phyloP scores from a whole-genome alignment of 2,888 invertebrate species.

The Cephus pulcher region DNA sequence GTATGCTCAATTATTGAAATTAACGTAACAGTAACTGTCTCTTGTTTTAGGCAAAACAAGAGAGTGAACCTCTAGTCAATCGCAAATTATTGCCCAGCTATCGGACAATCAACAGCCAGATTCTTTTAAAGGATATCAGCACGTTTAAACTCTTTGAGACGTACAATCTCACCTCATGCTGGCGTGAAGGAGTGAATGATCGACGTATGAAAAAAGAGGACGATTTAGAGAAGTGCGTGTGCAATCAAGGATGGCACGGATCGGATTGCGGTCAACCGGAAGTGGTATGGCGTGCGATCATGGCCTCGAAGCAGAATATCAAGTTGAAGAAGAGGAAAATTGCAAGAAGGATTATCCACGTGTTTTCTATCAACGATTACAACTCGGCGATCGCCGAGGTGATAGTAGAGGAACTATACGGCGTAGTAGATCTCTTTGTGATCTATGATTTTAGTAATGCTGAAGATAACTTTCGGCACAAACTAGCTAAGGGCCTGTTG shows the following conservation, averaged over 20 bases:
- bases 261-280: slow-evolving; percentile 76
- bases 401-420: slow-evolving; percentile 71
- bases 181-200: slow-evolving; percentile 53
- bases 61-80: slow-evolving; percentile 9
- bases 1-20: background rate
- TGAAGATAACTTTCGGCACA: slow-evolving; percentile 65
- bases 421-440: slow-evolving; percentile 75
- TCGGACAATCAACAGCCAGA: slow-evolving; percentile 49
- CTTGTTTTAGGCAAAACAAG: background rate
- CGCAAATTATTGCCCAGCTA: slow-evolving; percentile 39
- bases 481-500: slow-evolving; percentile 67
- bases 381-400: slow-evolving; percentile 72
- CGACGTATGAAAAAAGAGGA: slow-evolving; percentile 44
- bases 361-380: slow-evolving; percentile 69
- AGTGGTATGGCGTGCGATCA: slow-evolving; percentile 74
- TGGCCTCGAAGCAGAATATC: slow-evolving; percentile 69
- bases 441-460: slow-evolving; percentile 68
- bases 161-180: slow-evolving; percentile 57
- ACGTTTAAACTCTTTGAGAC: slow-evolving; percentile 50
- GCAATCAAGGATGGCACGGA: slow-evolving; percentile 75
- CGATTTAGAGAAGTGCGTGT: slow-evolving; percentile 66
- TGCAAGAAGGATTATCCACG: slow-evolving; percentile 70
- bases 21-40: background rate
- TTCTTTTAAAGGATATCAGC: slow-evolving; percentile 50
- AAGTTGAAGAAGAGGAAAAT: slow-evolving; percentile 65